phyloP scores from a whole-genome alignment of 2,797 vertebrate species.

The Tokudaia muenninki region DNA sequence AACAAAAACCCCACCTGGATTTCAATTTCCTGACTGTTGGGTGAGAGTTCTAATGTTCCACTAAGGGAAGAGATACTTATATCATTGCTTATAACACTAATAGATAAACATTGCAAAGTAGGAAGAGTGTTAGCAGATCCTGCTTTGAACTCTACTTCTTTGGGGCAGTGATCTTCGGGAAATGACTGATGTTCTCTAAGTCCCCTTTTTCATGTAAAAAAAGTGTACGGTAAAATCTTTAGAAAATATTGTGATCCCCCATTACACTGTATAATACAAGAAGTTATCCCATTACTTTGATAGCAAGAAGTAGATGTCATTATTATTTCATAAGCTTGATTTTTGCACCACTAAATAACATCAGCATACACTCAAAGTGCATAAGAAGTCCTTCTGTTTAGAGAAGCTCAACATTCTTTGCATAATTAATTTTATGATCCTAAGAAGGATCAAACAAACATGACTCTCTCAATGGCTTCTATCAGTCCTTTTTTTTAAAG shows the following conservation, averaged over 20 bases:
- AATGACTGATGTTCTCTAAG: background rate
- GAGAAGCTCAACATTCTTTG: constrained; percentile 55
- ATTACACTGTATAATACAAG: background rate
- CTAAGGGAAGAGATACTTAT: background rate
- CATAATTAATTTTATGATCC: constrained; percentile 58
- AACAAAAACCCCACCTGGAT: background rate
- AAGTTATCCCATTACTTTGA: background rate
- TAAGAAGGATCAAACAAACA: constrained; percentile 48
- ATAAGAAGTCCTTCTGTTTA: constrained; percentile 40
- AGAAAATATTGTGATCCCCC: background rate
- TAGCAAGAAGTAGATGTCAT: background rate
- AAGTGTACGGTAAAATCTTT: background rate
- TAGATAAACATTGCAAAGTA: background rate
- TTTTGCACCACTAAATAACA: background rate
- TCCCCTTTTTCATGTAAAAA: background rate
- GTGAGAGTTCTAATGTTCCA: background rate
- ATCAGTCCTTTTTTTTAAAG: background rate
- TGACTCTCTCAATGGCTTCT: constrained; percentile 13
- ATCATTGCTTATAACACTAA: background rate
- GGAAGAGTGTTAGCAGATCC: background rate
- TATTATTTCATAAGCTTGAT: constrained; percentile 31
- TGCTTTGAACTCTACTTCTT: background rate
- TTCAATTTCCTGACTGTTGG: background rate
- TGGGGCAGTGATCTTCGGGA: background rate
- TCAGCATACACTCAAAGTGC: background rate